phyloP scores from a whole-genome alignment of 2,888 invertebrate species.

The Pomacea canaliculata region DNA sequence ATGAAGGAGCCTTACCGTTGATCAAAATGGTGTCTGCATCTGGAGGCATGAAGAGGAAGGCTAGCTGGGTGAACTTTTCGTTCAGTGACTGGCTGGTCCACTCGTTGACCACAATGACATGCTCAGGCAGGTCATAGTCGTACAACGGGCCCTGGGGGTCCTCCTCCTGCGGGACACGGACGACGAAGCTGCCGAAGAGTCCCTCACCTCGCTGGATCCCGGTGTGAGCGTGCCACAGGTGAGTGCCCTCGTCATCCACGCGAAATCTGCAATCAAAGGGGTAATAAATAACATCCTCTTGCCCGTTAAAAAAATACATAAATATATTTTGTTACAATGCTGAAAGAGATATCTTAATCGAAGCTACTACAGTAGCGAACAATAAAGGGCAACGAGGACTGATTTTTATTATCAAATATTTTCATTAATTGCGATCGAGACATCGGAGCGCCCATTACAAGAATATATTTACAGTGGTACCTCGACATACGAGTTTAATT shows the following conservation, averaged over 20 bases:
- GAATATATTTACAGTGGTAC: too few species aligned
- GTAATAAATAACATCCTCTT: neutral
- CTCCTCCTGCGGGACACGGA: slow-evolving; percentile 76
- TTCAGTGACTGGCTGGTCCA: slow-evolving; percentile 78
- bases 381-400: too few species aligned
- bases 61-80: slow-evolving; percentile 78
- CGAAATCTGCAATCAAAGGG: slow-evolving; percentile 44
- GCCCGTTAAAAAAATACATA: too few species aligned
- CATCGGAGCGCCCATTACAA: too few species aligned
- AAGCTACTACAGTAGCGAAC: too few species aligned
- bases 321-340: too few species aligned
- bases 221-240: slow-evolving; percentile 63
- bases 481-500: too few species aligned
- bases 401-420: too few species aligned
- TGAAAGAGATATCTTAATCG: too few species aligned
- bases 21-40: slow-evolving; percentile 85
- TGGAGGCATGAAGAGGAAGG: slow-evolving; percentile 87
- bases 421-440: too few species aligned
- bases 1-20: slow-evolving; percentile 76
- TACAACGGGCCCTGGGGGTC: slow-evolving; percentile 89
- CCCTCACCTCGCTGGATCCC: slow-evolving; percentile 62
- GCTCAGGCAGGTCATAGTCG: slow-evolving; percentile 90
- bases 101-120: slow-evolving; percentile 87
- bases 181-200: slow-evolving; percentile 56
- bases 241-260: slow-evolving; percentile 56